A percentile compares a stretch with the other conserved stretches of the same genome.
Evolutionary conservation across 2,113 vertebrate species (phyloP).

Genomic region (Thermophis baileyi): DNA sequence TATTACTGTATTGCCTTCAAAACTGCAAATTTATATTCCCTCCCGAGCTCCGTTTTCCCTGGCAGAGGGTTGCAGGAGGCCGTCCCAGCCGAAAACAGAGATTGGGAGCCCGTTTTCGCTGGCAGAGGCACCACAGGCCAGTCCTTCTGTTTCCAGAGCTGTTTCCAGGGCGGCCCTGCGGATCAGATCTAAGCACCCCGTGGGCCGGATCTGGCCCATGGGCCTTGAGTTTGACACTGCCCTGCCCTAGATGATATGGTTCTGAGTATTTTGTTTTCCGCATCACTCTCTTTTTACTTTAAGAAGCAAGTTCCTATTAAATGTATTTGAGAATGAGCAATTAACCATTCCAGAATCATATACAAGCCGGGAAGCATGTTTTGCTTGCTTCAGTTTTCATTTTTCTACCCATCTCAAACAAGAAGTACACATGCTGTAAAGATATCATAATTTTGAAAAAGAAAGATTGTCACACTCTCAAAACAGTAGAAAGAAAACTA

Average conservation of each 20-base stretch:
- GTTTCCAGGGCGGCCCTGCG: too few species aligned
- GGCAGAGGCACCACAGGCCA: too few species aligned
- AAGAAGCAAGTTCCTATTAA: not conserved
- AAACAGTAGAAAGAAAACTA: not conserved
- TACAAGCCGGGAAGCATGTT: not conserved
- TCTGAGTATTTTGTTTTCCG: not conserved
- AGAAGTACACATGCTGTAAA: not conserved
- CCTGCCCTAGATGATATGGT: not conserved
- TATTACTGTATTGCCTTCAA: not conserved
- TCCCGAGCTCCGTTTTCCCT: too few species aligned
- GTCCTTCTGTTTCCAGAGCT: too few species aligned
- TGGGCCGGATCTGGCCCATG: too few species aligned
- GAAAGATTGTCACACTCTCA: not conserved
- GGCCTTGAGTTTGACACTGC: too few species aligned
- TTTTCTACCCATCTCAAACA: not conserved
- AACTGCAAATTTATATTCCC: not conserved
- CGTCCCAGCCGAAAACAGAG: too few species aligned
- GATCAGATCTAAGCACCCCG: too few species aligned
- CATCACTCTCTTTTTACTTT: not conserved
- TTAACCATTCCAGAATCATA: not conserved
- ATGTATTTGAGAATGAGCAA: not conserved
- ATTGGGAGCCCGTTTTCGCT: too few species aligned
- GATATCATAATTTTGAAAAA: not conserved
- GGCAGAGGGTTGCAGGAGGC: too few species aligned
- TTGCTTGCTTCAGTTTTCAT: not conserved